Conservation (phyloP, 2,888 invertebrate species). For the Asteroscopus sphinx region DNA sequence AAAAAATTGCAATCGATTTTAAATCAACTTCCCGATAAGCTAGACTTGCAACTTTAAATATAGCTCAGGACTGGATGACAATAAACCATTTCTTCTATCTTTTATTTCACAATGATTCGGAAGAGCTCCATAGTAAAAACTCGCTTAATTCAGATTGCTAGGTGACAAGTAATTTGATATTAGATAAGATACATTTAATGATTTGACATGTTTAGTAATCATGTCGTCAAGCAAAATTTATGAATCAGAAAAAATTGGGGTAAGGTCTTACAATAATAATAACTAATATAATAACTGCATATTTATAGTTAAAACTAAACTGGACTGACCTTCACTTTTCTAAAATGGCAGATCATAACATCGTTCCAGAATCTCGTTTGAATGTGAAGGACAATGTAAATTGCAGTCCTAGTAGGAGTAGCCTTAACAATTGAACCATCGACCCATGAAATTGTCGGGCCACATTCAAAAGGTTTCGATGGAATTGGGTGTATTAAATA, state of each 20-base stretch:
- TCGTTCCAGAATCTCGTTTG: conserved; percentile 30
- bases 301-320: background rate
- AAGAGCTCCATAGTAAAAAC: background rate
- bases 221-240: background rate
- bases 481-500: conserved; percentile 31
- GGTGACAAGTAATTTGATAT: background rate
- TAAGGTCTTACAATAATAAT: no score
- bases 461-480: conserved; percentile 43
- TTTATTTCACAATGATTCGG: conserved; percentile 2
- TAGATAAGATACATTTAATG: background rate
- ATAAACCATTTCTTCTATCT: conserved; percentile 13
- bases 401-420: conserved; percentile 40
- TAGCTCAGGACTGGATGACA: no score
- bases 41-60: no score
- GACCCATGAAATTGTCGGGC: conserved; percentile 53
- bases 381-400: conserved; percentile 42
- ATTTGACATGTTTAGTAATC: background rate
- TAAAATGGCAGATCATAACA: conserved; percentile 19
- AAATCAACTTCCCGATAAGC: no score
- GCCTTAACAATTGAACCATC: conserved; percentile 47
- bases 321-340: background rate
- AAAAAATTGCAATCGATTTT: no score
- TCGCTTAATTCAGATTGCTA: background rate
- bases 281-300: background rate
- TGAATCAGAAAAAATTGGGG: background rate